Evolutionary conservation across 2,888 invertebrate genomes (phyloP).

Genomic region (Rhodophaea formosa): DNA sequence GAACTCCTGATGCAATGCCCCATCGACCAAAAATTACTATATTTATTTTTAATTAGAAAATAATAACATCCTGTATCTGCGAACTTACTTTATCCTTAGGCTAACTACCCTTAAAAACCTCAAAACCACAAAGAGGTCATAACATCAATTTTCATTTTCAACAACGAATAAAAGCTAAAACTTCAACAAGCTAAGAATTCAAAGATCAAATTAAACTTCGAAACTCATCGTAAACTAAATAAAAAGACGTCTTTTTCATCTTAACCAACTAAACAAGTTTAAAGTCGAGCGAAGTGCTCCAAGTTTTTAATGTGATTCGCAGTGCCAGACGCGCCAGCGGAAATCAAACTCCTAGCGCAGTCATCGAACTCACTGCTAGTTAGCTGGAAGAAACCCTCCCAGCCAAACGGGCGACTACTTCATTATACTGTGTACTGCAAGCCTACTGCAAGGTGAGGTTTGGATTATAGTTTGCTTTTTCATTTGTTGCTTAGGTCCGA

Average conservation of each 20-base stretch:
- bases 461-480: no score
- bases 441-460: slow-evolving; percentile 64
- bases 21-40: no score
- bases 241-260: neutral
- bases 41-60: no score
- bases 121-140: no score
- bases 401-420: slow-evolving; percentile 89
- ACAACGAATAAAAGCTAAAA: no score
- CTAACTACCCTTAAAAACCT: no score
- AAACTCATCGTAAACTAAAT: neutral
- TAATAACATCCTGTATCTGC: no score
- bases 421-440: slow-evolving; percentile 90
- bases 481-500: no score
- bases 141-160: no score
- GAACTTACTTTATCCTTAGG: no score
- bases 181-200: no score
- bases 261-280: slow-evolving; percentile 10
- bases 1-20: no score
- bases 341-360: slow-evolving; percentile 90
- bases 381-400: slow-evolving; percentile 90
- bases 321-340: slow-evolving; percentile 93
- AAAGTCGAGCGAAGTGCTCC: neutral
- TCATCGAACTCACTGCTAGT: slow-evolving; percentile 90
- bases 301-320: slow-evolving; percentile 22
- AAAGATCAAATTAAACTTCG: slow-evolving; percentile 2